A percentile compares a stretch with the other conserved stretches of the same genome.
Evolutionary conservation across 1,140 invertebrate genomes (phyloP).

Genomic region (Neuroterus valhalla): DNA sequence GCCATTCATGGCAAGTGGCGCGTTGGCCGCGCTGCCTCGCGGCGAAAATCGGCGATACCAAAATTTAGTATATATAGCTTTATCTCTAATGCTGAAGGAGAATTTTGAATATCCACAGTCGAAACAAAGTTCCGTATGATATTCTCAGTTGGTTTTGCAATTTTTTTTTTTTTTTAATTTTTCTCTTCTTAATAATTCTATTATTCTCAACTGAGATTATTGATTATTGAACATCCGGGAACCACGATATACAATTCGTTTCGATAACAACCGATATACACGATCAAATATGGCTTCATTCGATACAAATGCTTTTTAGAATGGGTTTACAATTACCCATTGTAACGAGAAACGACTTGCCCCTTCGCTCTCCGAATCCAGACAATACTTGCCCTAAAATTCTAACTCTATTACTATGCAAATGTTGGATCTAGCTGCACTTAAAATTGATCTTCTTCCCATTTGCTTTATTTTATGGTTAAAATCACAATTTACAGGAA

Average conservation of each 20-base stretch:
- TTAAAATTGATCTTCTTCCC: slow-evolving; percentile 53
- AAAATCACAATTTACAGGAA: background rate
- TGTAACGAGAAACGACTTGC: background rate
- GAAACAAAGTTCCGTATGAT: too few species aligned
- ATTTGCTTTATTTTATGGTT: slow-evolving; percentile 23
- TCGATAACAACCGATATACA: slow-evolving; percentile 57
- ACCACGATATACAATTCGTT: slow-evolving; percentile 58
- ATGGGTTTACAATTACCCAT: slow-evolving; percentile 48
- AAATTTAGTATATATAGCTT: too few species aligned
- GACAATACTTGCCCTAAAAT: slow-evolving; percentile 45
- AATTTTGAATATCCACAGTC: too few species aligned
- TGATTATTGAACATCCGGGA: slow-evolving; percentile 33
- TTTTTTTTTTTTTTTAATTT: background rate
- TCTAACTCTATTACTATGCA: slow-evolving; percentile 46
- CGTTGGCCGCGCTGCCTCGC: too few species aligned
- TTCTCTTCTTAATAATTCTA: too few species aligned
- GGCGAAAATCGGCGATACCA: too few species aligned
- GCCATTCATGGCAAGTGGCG: too few species aligned
- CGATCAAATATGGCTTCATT: slow-evolving; percentile 58
- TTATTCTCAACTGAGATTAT: too few species aligned
- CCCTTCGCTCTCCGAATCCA: background rate
- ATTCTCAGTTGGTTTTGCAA: too few species aligned
- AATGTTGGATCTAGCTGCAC: slow-evolving; percentile 53
- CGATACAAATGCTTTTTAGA: slow-evolving; percentile 40
- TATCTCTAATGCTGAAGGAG: too few species aligned